Base-by-base conservation (phyloP, 1,140 invertebrate genomes). In the Oryctes rhinoceros region DNA sequence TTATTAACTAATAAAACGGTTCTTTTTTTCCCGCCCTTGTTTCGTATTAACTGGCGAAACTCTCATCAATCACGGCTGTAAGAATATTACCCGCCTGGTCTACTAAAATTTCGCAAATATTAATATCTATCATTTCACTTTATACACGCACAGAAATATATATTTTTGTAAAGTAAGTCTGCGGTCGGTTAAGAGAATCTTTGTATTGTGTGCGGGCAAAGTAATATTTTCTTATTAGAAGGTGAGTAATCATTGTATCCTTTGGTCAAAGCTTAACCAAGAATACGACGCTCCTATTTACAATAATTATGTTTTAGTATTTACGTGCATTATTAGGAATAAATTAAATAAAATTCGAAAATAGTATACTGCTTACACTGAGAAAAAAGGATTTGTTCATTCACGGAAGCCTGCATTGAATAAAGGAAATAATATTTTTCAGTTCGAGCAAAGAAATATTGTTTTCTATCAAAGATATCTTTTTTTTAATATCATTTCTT, bases 1-100 rank as follows among this genome's bases (percentile, higher is more conserved):
- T 59, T 59, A 59, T 59, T 59, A 59, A 59, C 53, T 59, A 59
- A 59, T 59, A 59, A 59, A 59, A 59, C 53, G 13, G 15, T 10
- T 30, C n/a, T n/a, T 44, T 44, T 59, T 59, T 59, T 59, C 18
- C 53, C 53, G 53, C 53, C n/a, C 53, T 59, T 18, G 15, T 59
- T 59, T n/a, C 15, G 18, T 59, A 59, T 59, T 59, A 59, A 59
- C 15, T 59, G 53, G n/a, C 53, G 15, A 59, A 59, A 59, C 53
- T 59, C 15, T 59, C 53, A 59, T 59, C 53, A 59, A 59, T 59
- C 53, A 59, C 53, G 15, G 15, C 18, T 18, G n/a, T 18, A n/a
- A 6, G 18, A 59, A 59, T 59, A 59, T 59, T 59, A 59, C n/a
- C 4, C 53, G 18, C 15, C 0, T n/a, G 13, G n/a, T n/a, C 6